A percentile compares a stretch with the other conserved stretches of the same genome.
Conservation (phyloP, 2,113 vertebrate species). For the Phaetusa simplex region DNA sequence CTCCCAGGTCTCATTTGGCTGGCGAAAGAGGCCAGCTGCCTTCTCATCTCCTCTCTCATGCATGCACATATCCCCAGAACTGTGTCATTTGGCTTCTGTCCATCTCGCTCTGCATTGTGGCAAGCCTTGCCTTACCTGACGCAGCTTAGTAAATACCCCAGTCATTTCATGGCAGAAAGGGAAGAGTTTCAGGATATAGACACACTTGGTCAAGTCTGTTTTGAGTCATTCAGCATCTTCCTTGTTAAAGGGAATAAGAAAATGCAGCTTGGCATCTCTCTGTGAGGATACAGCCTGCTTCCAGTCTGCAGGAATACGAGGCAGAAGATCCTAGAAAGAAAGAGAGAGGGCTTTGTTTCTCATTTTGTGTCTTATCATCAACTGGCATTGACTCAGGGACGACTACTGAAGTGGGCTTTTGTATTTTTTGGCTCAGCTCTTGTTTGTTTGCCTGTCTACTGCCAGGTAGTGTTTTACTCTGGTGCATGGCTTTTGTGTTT, state of each 20-base stretch:
- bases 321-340: not conserved
- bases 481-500: not conserved
- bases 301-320: not conserved
- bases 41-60: not conserved
- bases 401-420: not conserved
- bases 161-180: not conserved
- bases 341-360: not conserved
- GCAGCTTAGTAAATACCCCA: not conserved
- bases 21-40: not conserved
- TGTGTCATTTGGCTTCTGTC: constrained; percentile 17
- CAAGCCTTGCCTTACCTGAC: not conserved
- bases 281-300: not conserved
- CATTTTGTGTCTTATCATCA: not conserved
- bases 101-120: not conserved
- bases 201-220: not conserved
- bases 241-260: not conserved
- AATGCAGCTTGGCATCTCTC: not conserved
- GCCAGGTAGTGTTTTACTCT: not conserved
- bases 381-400: not conserved
- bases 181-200: not conserved
- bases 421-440: not conserved
- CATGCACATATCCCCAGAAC: not conserved
- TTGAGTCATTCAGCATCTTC: not conserved
- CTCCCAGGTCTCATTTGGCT: not conserved
- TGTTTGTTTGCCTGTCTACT: not conserved